phyloP scores from a whole-genome alignment of 2,797 vertebrate species.

The Poecilia velifera region DNA sequence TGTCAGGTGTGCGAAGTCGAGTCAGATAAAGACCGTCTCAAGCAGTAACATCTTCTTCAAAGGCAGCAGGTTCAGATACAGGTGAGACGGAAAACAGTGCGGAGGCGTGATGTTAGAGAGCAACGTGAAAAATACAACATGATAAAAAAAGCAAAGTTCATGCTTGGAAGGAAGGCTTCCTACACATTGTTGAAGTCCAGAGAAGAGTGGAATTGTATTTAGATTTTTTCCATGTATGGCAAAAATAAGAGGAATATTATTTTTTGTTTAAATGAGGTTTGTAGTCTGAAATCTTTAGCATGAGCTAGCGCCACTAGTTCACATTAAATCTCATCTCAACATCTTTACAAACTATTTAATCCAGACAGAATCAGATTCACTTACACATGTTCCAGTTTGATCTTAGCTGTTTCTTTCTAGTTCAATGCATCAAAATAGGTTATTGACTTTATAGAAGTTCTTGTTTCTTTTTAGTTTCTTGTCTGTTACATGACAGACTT shows the following conservation, averaged over 20 bases:
- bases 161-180: background rate
- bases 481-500: background rate
- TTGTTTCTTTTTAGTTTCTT: background rate
- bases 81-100: constrained; percentile 75
- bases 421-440: background rate
- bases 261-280: no score
- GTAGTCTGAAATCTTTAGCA: no score
- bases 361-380: background rate
- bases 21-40: constrained; percentile 97
- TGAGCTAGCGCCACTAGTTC: background rate
- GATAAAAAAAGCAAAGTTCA: background rate
- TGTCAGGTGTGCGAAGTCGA: constrained; percentile 94
- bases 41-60: constrained; percentile 99
- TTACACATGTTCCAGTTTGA: background rate
- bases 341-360: background rate
- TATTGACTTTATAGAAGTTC: background rate
- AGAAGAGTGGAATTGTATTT: background rate
- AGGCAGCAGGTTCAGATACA: constrained; percentile 97
- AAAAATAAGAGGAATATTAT: no score
- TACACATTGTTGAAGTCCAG: background rate
- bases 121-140: background rate
- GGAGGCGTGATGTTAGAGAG: background rate
- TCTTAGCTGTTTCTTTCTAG: background rate
- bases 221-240: no score
- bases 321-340: background rate